phyloP scores from a whole-genome alignment of 2,888 invertebrate genomes.

The Malacosoma neustria region DNA sequence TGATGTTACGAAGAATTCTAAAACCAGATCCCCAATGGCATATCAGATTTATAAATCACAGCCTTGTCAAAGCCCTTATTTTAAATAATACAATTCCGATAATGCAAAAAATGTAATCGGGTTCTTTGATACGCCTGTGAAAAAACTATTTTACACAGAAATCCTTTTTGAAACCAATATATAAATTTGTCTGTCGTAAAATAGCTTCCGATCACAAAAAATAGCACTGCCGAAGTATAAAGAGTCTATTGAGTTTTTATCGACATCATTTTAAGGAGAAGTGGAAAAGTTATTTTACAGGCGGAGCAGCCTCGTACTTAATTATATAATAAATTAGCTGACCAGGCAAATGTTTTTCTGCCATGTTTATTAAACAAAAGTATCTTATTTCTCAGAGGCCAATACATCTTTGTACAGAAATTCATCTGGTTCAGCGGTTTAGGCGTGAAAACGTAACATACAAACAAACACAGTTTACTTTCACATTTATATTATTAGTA shows the following conservation, averaged over 20 bases:
- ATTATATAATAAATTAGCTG: background rate
- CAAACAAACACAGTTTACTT: background rate
- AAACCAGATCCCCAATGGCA: too few species aligned
- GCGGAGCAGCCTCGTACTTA: background rate
- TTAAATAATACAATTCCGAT: slow-evolving; percentile 24
- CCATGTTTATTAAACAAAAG: background rate
- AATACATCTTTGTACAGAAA: too few species aligned
- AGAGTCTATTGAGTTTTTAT: slow-evolving; percentile 5
- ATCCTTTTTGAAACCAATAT: slow-evolving; percentile 50
- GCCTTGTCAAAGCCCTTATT: too few species aligned
- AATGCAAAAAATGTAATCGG: slow-evolving; percentile 29
- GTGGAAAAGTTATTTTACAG: background rate
- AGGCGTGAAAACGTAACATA: background rate
- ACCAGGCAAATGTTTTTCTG: too few species aligned
- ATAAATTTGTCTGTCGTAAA: slow-evolving; percentile 34
- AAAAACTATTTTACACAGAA: slow-evolving; percentile 46
- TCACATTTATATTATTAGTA: background rate
- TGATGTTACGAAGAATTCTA: too few species aligned
- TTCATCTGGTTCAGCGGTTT: background rate
- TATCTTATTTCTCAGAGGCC: background rate
- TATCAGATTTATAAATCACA: too few species aligned
- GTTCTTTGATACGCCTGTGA: slow-evolving; percentile 31
- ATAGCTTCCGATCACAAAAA: slow-evolving; percentile 43
- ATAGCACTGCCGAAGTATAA: slow-evolving; percentile 18
- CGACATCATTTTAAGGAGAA: background rate